A percentile compares a stretch with the other conserved stretches of the same genome.
Conservation (phyloP, 2,113 vertebrate genomes). For the Neoarius graeffei region DNA sequence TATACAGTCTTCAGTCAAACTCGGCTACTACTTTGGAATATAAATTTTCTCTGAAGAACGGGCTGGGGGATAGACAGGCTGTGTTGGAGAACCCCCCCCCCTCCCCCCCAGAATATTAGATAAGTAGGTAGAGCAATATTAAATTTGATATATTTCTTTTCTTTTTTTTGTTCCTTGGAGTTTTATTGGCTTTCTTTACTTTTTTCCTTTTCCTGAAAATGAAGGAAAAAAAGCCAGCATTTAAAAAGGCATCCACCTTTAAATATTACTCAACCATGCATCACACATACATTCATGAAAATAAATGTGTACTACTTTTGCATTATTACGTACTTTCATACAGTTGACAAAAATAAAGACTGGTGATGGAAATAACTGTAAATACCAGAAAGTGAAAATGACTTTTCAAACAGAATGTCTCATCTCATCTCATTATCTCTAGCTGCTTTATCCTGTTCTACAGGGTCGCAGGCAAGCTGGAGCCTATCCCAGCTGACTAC, state of each 20-base stretch:
- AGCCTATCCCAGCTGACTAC: too few species aligned
- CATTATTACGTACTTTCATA: neutral
- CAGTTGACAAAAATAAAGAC: neutral
- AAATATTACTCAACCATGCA: neutral
- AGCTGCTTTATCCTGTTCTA: too few species aligned
- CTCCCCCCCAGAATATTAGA: neutral
- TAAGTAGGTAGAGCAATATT: neutral
- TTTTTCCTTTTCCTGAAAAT: neutral
- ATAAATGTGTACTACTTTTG: neutral
- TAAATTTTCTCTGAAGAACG: neutral
- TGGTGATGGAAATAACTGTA: neutral
- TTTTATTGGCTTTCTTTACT: neutral
- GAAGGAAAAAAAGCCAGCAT: neutral
- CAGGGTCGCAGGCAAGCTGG: too few species aligned
- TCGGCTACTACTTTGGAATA: constrained; percentile 26
- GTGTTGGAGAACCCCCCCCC: neutral
- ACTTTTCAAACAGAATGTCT: neutral
- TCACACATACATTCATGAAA: neutral
- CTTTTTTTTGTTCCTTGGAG: neutral
- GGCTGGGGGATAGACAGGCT: neutral
- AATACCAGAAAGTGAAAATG: neutral
- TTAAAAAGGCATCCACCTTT: neutral
- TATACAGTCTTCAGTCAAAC: constrained; percentile 40
- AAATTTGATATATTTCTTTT: neutral
- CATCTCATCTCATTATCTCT: too few species aligned